Conservation (phyloP, 1,140 invertebrate genomes). For the Cyphomyrmex costatus region DNA sequence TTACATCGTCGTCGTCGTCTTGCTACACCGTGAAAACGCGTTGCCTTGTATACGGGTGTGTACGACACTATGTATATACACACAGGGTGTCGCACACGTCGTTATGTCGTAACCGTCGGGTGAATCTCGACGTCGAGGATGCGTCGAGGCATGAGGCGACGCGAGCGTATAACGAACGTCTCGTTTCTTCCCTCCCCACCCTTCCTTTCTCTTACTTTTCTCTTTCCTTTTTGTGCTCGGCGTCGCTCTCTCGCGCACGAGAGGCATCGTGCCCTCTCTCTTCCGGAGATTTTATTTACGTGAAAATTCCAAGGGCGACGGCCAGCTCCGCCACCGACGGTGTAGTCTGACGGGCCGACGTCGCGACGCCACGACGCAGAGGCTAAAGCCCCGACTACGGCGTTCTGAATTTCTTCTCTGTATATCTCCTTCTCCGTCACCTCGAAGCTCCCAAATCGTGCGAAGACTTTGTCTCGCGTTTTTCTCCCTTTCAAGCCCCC, state of each 20-base stretch:
- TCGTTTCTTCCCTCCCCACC: constrained; percentile 43
- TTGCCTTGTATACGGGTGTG: not conserved
- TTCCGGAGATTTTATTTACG: constrained; percentile 78
- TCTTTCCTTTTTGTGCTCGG: constrained; percentile 64
- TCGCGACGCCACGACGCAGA: constrained; percentile 61
- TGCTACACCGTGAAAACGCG: constrained; percentile 24
- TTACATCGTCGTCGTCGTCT: constrained; percentile 44
- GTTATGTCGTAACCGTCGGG: constrained; percentile 68
- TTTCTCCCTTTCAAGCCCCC: not conserved
- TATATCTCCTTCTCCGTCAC: not conserved
- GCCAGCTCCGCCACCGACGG: constrained; percentile 68
- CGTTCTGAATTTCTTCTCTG: constrained; percentile 50
- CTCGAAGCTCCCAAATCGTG: not conserved
- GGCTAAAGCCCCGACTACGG: not conserved
- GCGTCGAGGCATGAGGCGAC: constrained; percentile 76
- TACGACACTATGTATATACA: constrained; percentile 30
- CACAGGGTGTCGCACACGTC: constrained; percentile 62
- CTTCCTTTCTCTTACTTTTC: constrained; percentile 1
- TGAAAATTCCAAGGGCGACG: constrained; percentile 79
- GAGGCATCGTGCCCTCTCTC: constrained; percentile 68
- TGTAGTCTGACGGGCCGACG: constrained; percentile 74
- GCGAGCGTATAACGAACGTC: constrained; percentile 75
- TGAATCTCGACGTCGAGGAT: constrained; percentile 74
- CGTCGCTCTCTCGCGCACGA: constrained; percentile 61
- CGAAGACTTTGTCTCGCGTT: constrained; percentile 32